Evolutionary conservation across 2,888 invertebrate genomes (phyloP).

Genomic region (Actias luna): DNA sequence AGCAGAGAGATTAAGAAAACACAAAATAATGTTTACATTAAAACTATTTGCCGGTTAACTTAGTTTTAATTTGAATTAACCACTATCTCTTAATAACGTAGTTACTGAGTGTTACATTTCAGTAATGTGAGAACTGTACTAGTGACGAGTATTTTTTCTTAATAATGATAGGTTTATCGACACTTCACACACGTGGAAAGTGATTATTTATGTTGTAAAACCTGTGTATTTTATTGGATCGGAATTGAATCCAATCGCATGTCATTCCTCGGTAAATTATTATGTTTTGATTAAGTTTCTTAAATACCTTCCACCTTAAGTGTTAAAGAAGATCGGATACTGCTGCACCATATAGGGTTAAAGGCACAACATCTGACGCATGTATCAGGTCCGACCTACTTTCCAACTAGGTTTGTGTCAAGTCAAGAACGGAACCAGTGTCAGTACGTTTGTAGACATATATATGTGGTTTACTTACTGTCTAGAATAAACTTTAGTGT

Average conservation of each 20-base stretch:
- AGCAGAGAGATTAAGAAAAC: too few species aligned
- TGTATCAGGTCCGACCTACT: slow-evolving; percentile 56
- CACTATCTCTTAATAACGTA: neutral
- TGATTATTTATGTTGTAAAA: neutral
- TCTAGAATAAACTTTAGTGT: neutral
- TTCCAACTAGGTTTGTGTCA: slow-evolving; percentile 41
- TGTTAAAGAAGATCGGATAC: slow-evolving; percentile 51
- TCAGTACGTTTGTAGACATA: neutral
- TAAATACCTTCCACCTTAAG: slow-evolving; percentile 7
- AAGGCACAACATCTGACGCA: slow-evolving; percentile 42
- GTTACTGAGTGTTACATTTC: neutral
- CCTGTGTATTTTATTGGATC: neutral
- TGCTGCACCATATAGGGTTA: slow-evolving; percentile 56
- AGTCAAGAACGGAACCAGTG: slow-evolving; percentile 40
- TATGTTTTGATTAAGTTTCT: slow-evolving; percentile 13
- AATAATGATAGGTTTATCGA: neutral
- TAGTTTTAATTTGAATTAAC: neutral
- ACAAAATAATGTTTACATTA: too few species aligned
- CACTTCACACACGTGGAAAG: neutral
- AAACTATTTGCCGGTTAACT: too few species aligned
- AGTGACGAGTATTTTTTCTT: neutral
- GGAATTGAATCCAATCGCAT: neutral
- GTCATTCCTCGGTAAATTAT: slow-evolving; percentile 2
- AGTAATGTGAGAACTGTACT: neutral
- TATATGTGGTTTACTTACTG: neutral